Base-by-base conservation (phyloP, 2,888 invertebrate genomes). In the Drosophila paranaensis region DNA sequence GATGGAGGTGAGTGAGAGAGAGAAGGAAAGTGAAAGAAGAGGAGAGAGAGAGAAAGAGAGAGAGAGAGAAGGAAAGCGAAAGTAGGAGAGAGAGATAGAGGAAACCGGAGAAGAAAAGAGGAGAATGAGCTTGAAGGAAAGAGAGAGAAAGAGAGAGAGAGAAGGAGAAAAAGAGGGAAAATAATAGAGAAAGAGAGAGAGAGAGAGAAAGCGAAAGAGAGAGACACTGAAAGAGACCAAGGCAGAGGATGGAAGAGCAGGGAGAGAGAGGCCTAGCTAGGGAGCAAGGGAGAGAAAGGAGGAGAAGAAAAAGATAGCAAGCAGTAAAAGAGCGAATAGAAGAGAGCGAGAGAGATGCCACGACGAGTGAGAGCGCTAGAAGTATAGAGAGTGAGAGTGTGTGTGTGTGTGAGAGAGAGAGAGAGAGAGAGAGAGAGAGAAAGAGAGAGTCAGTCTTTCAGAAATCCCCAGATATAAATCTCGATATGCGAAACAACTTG, bases 401-500 rank as follows among this genome's bases (percentile, higher is more conserved):
- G n/a, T n/a, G n/a, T n/a, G n/a, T n/a, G n/a, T n/a, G 11, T 16
- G 16, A 50, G 50, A 48, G 6, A n/a, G 30, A 9, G 30, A 27
- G 2, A 2, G 27, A 46, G 14, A 45, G 45, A 46, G 11, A 11
- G 14, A 14, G 14, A 1, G 46, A 27, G 11, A 30, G 30, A 30
- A 8, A 30, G 30, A 30, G 11, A 50, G 50, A 33, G 30, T 27
- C 27, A 20, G 20, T 27, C 27, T 33, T 8, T 2, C 2, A 16
- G n/a, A 35, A 30, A 4, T 14, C 2, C 6, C 6, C 2, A 42
- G 8, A n/a, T n/a, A 54, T 40, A 13, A 16, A 33, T 76, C 58
- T 64, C 46, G 68, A 68, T 60, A 40, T 58, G 58, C 14, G 16
- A 16, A 45, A 1, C 61, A 65, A 76, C 76, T 78, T 73, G 78